Evolutionary conservation across 2,888 invertebrate species (phyloP).

Genomic region (Himalopsyche anomala): DNA sequence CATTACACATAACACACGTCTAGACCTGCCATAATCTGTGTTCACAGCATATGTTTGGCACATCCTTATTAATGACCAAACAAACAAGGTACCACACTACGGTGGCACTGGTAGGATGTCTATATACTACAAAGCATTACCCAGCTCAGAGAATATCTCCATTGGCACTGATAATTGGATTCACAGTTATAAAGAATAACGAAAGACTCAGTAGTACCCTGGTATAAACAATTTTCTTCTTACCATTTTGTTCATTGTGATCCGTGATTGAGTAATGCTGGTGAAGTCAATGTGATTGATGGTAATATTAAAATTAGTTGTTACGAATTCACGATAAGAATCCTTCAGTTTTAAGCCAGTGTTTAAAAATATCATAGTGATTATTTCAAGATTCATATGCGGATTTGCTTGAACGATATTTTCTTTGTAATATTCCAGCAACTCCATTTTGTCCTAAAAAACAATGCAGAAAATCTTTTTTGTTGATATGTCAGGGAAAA

Average conservation of each 20-base stretch:
- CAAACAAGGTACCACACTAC: too few relatives aligned
- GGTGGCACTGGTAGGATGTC: too few relatives aligned
- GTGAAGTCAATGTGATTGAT: slow-evolving; percentile 56
- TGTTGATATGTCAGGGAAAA: too few relatives aligned
- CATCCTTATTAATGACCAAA: too few relatives aligned
- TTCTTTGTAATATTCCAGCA: slow-evolving; percentile 69
- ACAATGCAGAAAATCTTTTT: background rate
- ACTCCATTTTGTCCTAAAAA: slow-evolving; percentile 70
- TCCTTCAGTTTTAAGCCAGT: slow-evolving; percentile 66
- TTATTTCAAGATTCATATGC: slow-evolving; percentile 70
- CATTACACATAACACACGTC: too few relatives aligned
- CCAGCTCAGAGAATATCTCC: too few relatives aligned
- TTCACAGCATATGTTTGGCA: too few relatives aligned
- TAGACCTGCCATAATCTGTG: too few relatives aligned
- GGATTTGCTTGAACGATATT: slow-evolving; percentile 69
- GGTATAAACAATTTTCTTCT: slow-evolving; percentile 27
- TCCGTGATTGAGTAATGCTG: slow-evolving; percentile 49
- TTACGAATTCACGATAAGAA: slow-evolving; percentile 67
- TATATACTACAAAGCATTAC: too few relatives aligned
- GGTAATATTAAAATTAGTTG: slow-evolving; percentile 61
- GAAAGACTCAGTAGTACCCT: background rate
- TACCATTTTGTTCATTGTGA: slow-evolving; percentile 71
- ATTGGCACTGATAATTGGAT: too few relatives aligned
- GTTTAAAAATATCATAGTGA: slow-evolving; percentile 70
- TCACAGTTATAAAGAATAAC: too few relatives aligned